These are phyloP conservation scores for Nezara viridula DNA, from an alignment of 2,888 invertebrate genomes.

Conservation along the genomic window DNA sequence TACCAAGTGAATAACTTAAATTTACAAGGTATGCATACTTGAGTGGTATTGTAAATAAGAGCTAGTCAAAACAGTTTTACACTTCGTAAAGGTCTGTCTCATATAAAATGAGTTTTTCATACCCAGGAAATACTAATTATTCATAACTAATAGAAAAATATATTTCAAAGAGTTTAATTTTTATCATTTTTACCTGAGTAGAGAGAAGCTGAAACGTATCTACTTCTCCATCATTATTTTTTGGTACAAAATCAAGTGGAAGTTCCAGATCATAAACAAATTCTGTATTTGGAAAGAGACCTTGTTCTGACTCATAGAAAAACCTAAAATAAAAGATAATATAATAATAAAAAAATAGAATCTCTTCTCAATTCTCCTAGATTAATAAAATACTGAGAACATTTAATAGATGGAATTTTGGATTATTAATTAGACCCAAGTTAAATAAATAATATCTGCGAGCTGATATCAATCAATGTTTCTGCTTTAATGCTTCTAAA, in stretches of 20 bases:
- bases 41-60: too few relatives aligned
- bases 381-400: not conserved
- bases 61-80: too few relatives aligned
- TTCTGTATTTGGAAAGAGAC: constrained; percentile 94
- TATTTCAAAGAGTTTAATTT: not conserved
- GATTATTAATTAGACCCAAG: not conserved
- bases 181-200: constrained; percentile 75
- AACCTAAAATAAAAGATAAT: constrained; percentile 74
- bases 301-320: constrained; percentile 93
- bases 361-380: not conserved
- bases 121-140: too few relatives aligned
- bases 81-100: too few relatives aligned
- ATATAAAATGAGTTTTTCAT: too few relatives aligned
- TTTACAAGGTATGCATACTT: too few relatives aligned
- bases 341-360: not conserved
- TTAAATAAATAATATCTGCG: not conserved
- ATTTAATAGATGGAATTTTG: too few relatives aligned
- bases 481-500: not conserved
- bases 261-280: constrained; percentile 94
- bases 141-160: not conserved
- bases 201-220: constrained; percentile 90
- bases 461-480: not conserved
- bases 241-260: constrained; percentile 90
- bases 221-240: constrained; percentile 94
- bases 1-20: too few relatives aligned